A percentile compares a stretch with the other conserved stretches of the same genome.
Conservation (phyloP, 2,888 invertebrate genomes). For the Chrysodeixis includens region DNA sequence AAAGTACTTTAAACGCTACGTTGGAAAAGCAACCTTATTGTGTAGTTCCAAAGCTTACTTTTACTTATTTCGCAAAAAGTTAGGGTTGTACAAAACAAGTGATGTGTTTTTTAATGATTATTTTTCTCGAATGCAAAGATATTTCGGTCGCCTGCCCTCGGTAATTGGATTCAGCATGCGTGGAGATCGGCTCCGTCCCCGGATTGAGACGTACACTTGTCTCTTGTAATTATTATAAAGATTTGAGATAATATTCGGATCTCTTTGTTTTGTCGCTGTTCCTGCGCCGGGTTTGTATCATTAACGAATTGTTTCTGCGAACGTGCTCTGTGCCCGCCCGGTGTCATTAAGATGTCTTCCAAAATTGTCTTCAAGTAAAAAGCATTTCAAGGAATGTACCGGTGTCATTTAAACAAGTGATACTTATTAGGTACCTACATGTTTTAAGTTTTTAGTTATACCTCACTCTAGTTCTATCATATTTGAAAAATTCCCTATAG, state of each 20-base stretch:
- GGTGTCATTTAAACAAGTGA: conserved; percentile 18
- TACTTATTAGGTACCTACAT: conserved; percentile 1
- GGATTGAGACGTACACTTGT: conserved; percentile 84
- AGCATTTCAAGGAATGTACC: conserved; percentile 13
- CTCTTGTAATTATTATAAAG: conserved; percentile 87
- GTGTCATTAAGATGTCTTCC: conserved; percentile 40
- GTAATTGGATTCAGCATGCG: conserved; percentile 83
- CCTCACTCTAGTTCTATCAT: neutral
- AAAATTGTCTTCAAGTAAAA: conserved; percentile 30
- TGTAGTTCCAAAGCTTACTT: neutral
- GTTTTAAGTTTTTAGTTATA: neutral
- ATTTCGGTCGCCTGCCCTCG: conserved; percentile 73
- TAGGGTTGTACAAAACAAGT: conserved; percentile 74
- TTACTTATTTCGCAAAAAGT: conserved; percentile 25
- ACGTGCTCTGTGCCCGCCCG: conserved; percentile 25
- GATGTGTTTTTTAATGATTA: conserved; percentile 72
- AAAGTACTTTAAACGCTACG: conserved; percentile 18
- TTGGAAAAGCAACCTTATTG: conserved; percentile 59
- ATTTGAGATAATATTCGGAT: conserved; percentile 79
- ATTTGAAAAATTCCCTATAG: neutral
- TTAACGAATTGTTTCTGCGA: conserved; percentile 62
- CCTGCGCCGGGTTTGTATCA: conserved; percentile 60
- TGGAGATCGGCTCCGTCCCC: conserved; percentile 54
- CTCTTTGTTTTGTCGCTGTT: conserved; percentile 69
- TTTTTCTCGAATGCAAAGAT: conserved; percentile 77